Base-by-base conservation (phyloP, 2,113 vertebrate species). In the Lipophrys pholis region DNA sequence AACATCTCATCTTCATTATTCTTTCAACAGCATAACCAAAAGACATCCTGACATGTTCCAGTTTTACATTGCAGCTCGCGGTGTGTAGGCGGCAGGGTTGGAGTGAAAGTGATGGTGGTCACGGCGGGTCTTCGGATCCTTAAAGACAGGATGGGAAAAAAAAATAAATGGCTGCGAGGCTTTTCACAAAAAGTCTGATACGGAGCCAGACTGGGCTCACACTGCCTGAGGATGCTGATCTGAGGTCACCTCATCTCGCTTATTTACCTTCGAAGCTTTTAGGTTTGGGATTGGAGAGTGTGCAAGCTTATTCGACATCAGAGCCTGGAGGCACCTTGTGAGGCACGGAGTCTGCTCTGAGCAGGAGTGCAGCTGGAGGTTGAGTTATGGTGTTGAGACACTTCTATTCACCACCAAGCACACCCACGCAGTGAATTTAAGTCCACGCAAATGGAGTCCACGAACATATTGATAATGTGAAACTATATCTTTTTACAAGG, bases 361-460 rank as follows among this genome's bases (percentile, higher is more conserved):
- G 61, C 36, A 57, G 60, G 50, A 70, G 57, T n/a, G 36, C 63
- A 45, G 58, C 48, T 52, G 63, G 48, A 80, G 58, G 58, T 57
- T 66, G 76, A 83, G 61, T 66, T 70, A 56, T 16, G 15, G 43
- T 42, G 64, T 48, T 69, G 65, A 52, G 49, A 61, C 48, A 35
- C 38, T 39, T 14, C 52, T 61, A 43, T 38, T 46, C 49, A 59
- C n/a, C 40, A 45, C 11, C 35, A 69, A 68, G 73, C 58, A 68
- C 73, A 50, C 67, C 74, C 54, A 69, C 57, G 16, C 71, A 57
- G 0, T 58, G 40, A 30, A 59, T 11, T 38, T 41, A 15, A 36
- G 62, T 56, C 8, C 6, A 42, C 40, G 17, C 16, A 12, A 14
- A 10, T 38, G 46, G 41, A 50, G 11, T 51, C 46, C 21, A 54